Conservation (phyloP, 2,888 invertebrate species). For the Celastrina argiolus region DNA sequence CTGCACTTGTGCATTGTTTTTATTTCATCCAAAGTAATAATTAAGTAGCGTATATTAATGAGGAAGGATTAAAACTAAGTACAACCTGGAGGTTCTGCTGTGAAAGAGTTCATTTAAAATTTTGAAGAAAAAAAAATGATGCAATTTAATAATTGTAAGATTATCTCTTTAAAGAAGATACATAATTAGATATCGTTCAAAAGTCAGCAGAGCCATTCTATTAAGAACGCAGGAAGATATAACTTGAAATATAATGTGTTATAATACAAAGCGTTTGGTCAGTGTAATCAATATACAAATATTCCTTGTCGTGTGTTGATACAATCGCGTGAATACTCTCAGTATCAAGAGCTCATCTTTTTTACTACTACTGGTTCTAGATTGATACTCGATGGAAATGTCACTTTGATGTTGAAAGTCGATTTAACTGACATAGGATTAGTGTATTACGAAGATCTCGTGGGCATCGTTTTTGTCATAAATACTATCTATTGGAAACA, state of each 20-base stretch:
- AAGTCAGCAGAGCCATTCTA: too few species aligned
- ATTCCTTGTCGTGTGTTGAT: conserved; percentile 65
- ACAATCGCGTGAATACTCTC: conserved; percentile 57
- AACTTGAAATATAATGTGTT: conserved; percentile 20
- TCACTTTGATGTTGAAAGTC: neutral
- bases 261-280: conserved; percentile 23
- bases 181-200: too few species aligned
- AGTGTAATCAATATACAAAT: conserved; percentile 52
- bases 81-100: neutral
- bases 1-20: conserved; percentile 61
- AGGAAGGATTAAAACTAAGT: neutral
- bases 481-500: too few species aligned
- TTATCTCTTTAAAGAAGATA: too few species aligned
- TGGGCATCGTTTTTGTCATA: too few species aligned
- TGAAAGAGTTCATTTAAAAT: neutral
- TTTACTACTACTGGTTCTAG: conserved; percentile 43
- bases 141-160: too few species aligned
- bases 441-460: too few species aligned
- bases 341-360: conserved; percentile 54
- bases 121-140: too few species aligned
- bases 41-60: conserved; percentile 17
- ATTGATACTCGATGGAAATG: conserved; percentile 16
- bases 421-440: too few species aligned
- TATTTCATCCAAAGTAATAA: conserved; percentile 44
- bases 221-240: too few species aligned